Evolutionary conservation across 2,888 invertebrate genomes (phyloP).

Genomic region (Ceraclea dissimilis): DNA sequence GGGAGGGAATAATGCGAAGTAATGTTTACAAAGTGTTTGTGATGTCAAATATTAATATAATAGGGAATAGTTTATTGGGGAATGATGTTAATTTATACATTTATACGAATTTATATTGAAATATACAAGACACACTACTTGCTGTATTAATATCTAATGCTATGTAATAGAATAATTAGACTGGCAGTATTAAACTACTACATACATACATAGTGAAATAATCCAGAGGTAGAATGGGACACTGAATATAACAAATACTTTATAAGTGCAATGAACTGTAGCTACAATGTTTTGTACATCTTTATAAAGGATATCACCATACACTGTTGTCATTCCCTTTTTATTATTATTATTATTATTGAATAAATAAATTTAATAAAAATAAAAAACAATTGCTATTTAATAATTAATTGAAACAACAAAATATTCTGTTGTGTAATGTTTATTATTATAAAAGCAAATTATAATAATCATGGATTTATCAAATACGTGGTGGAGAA

Average conservation of each 20-base stretch:
- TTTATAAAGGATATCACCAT: conserved; percentile 1
- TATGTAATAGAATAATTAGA: too few species aligned
- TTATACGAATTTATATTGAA: not conserved
- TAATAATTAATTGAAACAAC: not conserved
- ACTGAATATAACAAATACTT: too few species aligned
- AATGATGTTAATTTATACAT: not conserved
- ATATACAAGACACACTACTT: not conserved
- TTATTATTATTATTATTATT: not conserved
- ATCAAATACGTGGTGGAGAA: not conserved
- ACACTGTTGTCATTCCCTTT: conserved; percentile 1
- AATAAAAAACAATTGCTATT: not conserved
- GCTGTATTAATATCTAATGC: not conserved
- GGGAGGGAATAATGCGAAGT: too few species aligned
- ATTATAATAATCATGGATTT: not conserved
- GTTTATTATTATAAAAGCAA: not conserved
- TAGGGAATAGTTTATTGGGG: too few species aligned
- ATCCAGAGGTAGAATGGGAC: too few species aligned
- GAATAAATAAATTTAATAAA: not conserved
- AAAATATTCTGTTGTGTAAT: not conserved
- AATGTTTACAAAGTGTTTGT: too few species aligned
- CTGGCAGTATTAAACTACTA: too few species aligned
- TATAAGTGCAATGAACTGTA: conserved; percentile 1
- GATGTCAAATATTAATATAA: too few species aligned
- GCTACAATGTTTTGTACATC: not conserved
- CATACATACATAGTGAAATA: too few species aligned